A percentile compares a stretch with the other conserved stretches of the same genome.
These are phyloP conservation scores for Bombus breviceps DNA, from an alignment of 1,140 invertebrate species.

Conservation along the genomic window DNA sequence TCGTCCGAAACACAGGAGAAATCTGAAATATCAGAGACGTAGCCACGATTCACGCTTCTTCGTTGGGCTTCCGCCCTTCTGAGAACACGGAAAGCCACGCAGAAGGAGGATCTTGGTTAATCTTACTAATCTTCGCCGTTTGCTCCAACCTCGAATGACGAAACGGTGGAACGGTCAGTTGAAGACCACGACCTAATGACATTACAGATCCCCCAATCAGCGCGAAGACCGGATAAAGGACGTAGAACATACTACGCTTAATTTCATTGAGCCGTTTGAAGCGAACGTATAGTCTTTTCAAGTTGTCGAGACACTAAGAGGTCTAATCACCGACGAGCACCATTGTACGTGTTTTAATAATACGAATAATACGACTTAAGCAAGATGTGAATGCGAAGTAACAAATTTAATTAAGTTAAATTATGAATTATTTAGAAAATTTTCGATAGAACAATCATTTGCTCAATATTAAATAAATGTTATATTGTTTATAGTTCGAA, in stretches of 20 bases:
- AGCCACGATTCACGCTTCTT: slow-evolving; percentile 45
- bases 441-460: neutral
- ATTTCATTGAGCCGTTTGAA: slow-evolving; percentile 29
- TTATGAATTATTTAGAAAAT: neutral
- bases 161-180: slow-evolving; percentile 22
- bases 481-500: neutral
- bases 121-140: slow-evolving; percentile 70
- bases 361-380: neutral
- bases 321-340: neutral
- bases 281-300: slow-evolving; percentile 16
- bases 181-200: slow-evolving; percentile 62
- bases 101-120: slow-evolving; percentile 67
- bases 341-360: neutral
- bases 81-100: slow-evolving; percentile 31
- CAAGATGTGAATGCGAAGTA: too few species aligned
- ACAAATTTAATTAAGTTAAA: neutral
- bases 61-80: slow-evolving; percentile 38
- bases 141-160: slow-evolving; percentile 44
- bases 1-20: slow-evolving; percentile 9
- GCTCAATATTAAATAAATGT: neutral
- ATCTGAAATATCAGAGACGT: slow-evolving; percentile 17
- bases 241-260: slow-evolving; percentile 22
- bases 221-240: slow-evolving; percentile 48
- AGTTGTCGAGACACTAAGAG: neutral
- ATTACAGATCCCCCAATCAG: slow-evolving; percentile 66